These are phyloP conservation scores for Apis dorsata DNA, from an alignment of 1,140 invertebrate genomes.

Conservation along the genomic window DNA sequence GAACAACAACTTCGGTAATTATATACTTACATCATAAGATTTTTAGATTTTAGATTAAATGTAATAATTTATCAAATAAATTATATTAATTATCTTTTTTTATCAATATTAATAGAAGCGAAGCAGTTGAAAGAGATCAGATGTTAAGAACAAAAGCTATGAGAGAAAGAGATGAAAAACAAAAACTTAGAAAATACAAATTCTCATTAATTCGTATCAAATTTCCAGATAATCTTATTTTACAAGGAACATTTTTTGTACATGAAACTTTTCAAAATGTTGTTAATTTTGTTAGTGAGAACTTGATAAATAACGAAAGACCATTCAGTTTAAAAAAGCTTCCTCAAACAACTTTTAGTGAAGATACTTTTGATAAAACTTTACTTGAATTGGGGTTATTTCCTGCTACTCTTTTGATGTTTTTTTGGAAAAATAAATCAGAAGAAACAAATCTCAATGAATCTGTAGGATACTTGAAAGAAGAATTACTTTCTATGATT, in stretches of 20 bases:
- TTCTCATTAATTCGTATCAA: conserved; percentile 91
- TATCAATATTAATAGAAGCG: conserved; percentile 81
- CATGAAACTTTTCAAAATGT: conserved; percentile 87
- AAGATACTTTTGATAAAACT: conserved; percentile 84
- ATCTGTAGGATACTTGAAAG: conserved; percentile 85
- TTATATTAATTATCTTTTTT: conserved; percentile 24
- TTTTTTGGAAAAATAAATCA: conserved; percentile 82
- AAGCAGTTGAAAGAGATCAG: conserved; percentile 88
- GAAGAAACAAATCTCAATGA: conserved; percentile 73
- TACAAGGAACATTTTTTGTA: conserved; percentile 93
- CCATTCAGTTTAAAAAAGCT: conserved; percentile 85
- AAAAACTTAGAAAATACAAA: conserved; percentile 90
- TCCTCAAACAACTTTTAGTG: conserved; percentile 82
- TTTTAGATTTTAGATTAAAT: conserved; percentile 8
- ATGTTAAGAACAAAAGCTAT: conserved; percentile 95
- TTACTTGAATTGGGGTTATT: conserved; percentile 87
- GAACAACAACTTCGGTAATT: conserved; percentile 88
- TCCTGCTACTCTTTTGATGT: conserved; percentile 87
- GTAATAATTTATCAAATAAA: conserved; percentile 11
- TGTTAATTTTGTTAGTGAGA: conserved; percentile 87
- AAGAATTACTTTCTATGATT: conserved; percentile 86
- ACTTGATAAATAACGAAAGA: conserved; percentile 83
- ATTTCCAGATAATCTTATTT: conserved; percentile 92
- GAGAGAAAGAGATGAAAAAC: conserved; percentile 91
- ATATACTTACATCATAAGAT: conserved; percentile 18